A percentile compares a stretch with the other conserved stretches of the same genome.
These are phyloP conservation scores for Macropodus opercularis DNA, from an alignment of 2,797 vertebrate species.

Conservation along the genomic window DNA sequence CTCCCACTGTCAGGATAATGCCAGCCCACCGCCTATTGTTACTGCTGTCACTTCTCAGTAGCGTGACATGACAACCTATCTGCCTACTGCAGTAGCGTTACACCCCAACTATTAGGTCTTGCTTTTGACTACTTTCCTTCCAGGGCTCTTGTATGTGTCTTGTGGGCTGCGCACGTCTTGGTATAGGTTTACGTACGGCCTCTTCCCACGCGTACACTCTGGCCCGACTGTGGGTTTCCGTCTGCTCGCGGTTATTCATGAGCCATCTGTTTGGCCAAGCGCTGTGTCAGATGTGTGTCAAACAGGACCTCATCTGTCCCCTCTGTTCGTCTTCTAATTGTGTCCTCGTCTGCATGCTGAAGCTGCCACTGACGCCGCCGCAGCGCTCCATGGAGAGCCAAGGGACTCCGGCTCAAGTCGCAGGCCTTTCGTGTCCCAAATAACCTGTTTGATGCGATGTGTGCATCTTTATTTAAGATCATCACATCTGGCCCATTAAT, in stretches of 20 bases:
- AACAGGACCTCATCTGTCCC: conserved; percentile 76
- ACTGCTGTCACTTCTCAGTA: conserved; percentile 43
- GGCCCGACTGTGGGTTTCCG: conserved; percentile 37
- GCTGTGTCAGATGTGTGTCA: conserved; percentile 76
- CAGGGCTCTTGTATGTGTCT: background rate
- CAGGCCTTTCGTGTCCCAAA: conserved; percentile 65
- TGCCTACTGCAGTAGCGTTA: conserved; percentile 1
- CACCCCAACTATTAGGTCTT: conserved; percentile 7
- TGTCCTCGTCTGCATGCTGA: conserved; percentile 62
- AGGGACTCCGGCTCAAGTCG: conserved; percentile 30
- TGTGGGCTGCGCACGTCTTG: conserved; percentile 3
- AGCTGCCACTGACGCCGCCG: conserved; percentile 25
- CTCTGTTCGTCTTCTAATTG: conserved; percentile 64
- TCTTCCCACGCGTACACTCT: conserved; percentile 9
- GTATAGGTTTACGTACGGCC: conserved; percentile 6
- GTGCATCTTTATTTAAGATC: conserved; percentile 69
- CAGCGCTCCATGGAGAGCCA: conserved; percentile 26
- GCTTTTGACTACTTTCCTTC: conserved; percentile 6
- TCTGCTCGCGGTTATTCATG: conserved; percentile 82
- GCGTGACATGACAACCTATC: conserved; percentile 20
- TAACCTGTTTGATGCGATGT: conserved; percentile 66
- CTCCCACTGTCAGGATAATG: conserved; percentile 43
- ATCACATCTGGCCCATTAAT: conserved; percentile 67
- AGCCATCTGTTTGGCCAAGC: conserved; percentile 81
- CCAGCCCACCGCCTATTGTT: conserved; percentile 41